Evolutionary conservation across 2,797 vertebrate species (phyloP).

Genomic region (Melanotaenia nigrans): DNA sequence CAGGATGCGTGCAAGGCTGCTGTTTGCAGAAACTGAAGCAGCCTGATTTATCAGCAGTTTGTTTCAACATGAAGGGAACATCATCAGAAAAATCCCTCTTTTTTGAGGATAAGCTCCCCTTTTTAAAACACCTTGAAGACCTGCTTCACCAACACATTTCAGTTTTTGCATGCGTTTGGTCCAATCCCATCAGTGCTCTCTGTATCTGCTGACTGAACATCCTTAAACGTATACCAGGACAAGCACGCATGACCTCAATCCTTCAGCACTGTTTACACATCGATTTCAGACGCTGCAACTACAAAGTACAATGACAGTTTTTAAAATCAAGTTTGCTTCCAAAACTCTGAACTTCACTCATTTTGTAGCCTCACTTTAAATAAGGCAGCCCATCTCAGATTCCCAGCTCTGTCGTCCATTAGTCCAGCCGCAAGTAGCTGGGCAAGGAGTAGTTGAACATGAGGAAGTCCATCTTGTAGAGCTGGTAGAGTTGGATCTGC

Average conservation of each 20-base stretch:
- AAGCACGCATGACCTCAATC: slow-evolving; percentile 38
- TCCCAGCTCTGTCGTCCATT: slow-evolving; percentile 58
- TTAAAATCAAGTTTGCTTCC: slow-evolving; percentile 58
- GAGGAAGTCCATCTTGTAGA: slow-evolving; percentile 98
- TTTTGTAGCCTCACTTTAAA: slow-evolving; percentile 33
- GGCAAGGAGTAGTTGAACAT: slow-evolving; percentile 99
- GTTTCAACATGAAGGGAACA: slow-evolving; percentile 54
- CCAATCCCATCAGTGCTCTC: slow-evolving; percentile 21
- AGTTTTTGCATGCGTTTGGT: slow-evolving; percentile 55
- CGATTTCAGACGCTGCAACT: slow-evolving; percentile 43
- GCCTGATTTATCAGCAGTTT: slow-evolving; percentile 70
- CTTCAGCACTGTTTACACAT: slow-evolving; percentile 31
- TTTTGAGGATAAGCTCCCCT: slow-evolving; percentile 37
- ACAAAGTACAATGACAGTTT: slow-evolving; percentile 42
- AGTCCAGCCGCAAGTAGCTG: slow-evolving; percentile 94
- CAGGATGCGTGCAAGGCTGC: slow-evolving; percentile 68
- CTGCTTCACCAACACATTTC: slow-evolving; percentile 64
- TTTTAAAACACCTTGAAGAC: slow-evolving; percentile 68
- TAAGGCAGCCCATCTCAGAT: slow-evolving; percentile 53
- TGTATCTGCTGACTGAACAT: slow-evolving; percentile 35
- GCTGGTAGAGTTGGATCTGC: slow-evolving; percentile 92
- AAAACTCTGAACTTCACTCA: slow-evolving; percentile 29
- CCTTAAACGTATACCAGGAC: slow-evolving; percentile 25
- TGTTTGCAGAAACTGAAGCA: slow-evolving; percentile 64
- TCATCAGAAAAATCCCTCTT: slow-evolving; percentile 45